Percentiles rank a stretch among this genome's conserved stretches.
Evolutionary conservation across 1,140 invertebrate genomes (phyloP).

Genomic region (Drosophila sucinea): DNA sequence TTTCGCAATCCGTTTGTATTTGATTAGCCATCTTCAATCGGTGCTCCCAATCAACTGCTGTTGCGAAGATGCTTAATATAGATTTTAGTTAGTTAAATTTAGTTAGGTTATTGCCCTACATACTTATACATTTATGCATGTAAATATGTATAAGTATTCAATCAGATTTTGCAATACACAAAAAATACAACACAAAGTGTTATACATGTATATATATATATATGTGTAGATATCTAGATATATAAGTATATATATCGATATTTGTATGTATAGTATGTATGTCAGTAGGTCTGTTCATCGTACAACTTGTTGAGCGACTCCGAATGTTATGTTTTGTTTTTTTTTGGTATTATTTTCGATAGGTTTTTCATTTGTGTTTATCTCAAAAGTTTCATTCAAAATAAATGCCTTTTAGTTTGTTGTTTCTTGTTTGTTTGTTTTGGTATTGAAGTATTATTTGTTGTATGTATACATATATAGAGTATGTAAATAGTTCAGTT

Average conservation of each 20-base stretch:
- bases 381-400: conserved; percentile 75
- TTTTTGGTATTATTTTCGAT: conserved; percentile 38
- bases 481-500: conserved; percentile 72
- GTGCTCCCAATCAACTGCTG: conserved; percentile 37
- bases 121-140: conserved; percentile 34
- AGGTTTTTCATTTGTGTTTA: conserved; percentile 44
- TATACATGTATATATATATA: conserved; percentile 4
- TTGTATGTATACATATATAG: conserved; percentile 37
- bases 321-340: conserved; percentile 31
- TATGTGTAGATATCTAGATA: background rate
- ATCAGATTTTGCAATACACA: background rate
- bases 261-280: conserved; percentile 14
- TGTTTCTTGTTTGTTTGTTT: conserved; percentile 45
- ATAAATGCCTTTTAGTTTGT: conserved; percentile 80
- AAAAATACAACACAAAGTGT: conserved; percentile 2
- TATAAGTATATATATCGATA: conserved; percentile 16
- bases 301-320: conserved; percentile 22
- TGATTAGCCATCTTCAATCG: conserved; percentile 27
- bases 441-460: conserved; percentile 54
- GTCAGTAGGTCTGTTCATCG: conserved; percentile 25
- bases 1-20: conserved; percentile 1
- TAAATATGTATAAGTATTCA: conserved; percentile 1
- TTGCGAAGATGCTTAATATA: conserved; percentile 27
- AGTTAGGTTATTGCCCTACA: conserved; percentile 31
- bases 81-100: conserved; percentile 28